A percentile compares a stretch with the other conserved stretches of the same genome.
These are phyloP conservation scores for Gymnobelideus leadbeateri DNA, from an alignment of 2,113 vertebrate genomes.

Conservation along the genomic window DNA sequence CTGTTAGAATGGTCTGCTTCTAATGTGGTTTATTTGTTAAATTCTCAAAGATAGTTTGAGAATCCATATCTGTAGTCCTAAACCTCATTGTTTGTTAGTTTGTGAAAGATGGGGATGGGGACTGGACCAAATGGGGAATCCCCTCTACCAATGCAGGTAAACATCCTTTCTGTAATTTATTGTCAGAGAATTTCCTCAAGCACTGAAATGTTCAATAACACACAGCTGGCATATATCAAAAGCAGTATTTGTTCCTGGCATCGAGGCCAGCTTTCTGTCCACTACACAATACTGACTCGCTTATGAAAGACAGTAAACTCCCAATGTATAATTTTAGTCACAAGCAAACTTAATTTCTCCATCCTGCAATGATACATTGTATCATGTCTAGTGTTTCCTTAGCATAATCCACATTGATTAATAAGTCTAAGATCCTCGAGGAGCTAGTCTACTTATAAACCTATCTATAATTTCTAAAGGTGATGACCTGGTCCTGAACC, in stretches of 20 bases:
- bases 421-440: not conserved
- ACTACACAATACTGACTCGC: not conserved
- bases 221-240: not conserved
- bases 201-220: not conserved
- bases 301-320: not conserved
- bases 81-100: not conserved
- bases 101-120: not conserved
- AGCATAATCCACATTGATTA: not conserved
- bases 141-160: not conserved
- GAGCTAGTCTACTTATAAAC: not conserved
- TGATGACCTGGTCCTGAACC: not conserved
- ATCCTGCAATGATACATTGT: not conserved
- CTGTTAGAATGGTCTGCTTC: not conserved
- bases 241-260: not conserved
- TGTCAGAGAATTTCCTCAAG: not conserved
- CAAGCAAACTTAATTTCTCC: not conserved
- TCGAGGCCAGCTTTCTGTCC: not conserved
- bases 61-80: not conserved
- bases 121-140: not conserved
- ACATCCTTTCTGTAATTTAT: not conserved
- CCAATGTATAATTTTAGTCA: not conserved
- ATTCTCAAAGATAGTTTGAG: not conserved
- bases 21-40: not conserved
- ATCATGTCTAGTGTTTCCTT: not conserved
- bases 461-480: not conserved